Evolutionary conservation across 2,113 vertebrate species (phyloP).

Genomic region (Numida meleagris): DNA sequence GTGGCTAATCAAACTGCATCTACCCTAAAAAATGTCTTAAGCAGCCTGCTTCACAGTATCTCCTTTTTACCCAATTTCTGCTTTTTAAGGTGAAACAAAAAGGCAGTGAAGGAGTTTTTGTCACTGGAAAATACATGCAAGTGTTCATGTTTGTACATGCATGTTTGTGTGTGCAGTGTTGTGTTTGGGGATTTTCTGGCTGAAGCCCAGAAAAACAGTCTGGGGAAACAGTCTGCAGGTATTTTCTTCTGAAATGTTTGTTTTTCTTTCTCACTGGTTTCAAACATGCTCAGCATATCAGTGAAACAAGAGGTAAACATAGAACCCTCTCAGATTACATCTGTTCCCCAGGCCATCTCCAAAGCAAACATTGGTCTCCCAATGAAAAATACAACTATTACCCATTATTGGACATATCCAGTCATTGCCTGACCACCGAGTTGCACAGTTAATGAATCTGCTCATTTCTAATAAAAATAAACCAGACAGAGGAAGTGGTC

Average conservation of each 20-base stretch:
- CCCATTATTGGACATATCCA: conserved; percentile 78
- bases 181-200: neutral
- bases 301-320: conserved; percentile 76
- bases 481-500: conserved; percentile 89
- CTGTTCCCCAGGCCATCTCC: conserved; percentile 70
- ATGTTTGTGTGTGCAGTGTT: neutral
- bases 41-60: neutral
- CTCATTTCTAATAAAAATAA: conserved; percentile 94
- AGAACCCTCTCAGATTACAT: conserved; percentile 77
- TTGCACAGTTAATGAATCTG: conserved; percentile 82
- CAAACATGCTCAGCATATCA: conserved; percentile 72
- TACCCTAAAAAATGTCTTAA: neutral
- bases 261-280: conserved; percentile 76
- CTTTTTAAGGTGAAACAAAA: neutral
- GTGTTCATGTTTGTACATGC: neutral
- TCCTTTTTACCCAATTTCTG: neutral
- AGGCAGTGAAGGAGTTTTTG: neutral
- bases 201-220: neutral
- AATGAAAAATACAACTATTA: conserved; percentile 77
- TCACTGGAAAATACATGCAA: neutral
- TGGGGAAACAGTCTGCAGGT: conserved; percentile 67
- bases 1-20: neutral
- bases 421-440: conserved; percentile 77
- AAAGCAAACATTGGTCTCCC: conserved; percentile 79
- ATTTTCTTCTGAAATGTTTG: conserved; percentile 66